Base-by-base conservation (phyloP, 2,888 invertebrate species). In the Thecocarcelia acutangulata region DNA sequence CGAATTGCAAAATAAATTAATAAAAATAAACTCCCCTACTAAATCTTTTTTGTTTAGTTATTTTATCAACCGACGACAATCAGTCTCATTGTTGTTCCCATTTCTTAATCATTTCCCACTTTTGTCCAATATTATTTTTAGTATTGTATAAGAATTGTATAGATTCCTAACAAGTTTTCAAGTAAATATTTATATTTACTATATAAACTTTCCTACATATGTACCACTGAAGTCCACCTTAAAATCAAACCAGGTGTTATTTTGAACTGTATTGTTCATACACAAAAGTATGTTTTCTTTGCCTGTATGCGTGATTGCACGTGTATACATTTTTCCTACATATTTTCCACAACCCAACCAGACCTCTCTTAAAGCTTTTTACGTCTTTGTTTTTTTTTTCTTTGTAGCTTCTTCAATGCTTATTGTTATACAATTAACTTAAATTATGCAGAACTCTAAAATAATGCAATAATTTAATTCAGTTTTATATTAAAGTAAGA, bases 61-160 rank as follows among this genome's bases (percentile, higher is more conserved):
- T 37, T 56, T 70, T 85, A 87, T 87, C 86, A 84, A 64, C 59
- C 84, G 89, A 86, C 87, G 88, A 89, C 89, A 89, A 89, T 89
- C 89, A 85, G 86, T 86, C 87, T 87, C 88, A 88, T 89, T 89
- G 89, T 89, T 87, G 87, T 85, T 84, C 85, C 72, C 77, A 70
- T 68, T 80, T 83, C 63, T 50, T 84, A 85, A 83, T 87, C 85
- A 87, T 87, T 87, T 87, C 64, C 61, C 74, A 83, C 80, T 72
- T 79, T 82, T 83, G 64, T 52, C 44, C 63, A 68, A 42, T 61
- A 68, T 21, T 70, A 50, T 69, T 61, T 33, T 61, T 59, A 66
- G 28, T 56, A 28, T 33, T 33, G 13, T 1, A 21, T 21, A 69
- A 44, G 19, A 54, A 54, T 21, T 19, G 21, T 24, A 48, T 63